phyloP scores from a whole-genome alignment of 1,140 invertebrate genomes.

The Dreissena polymorpha region DNA sequence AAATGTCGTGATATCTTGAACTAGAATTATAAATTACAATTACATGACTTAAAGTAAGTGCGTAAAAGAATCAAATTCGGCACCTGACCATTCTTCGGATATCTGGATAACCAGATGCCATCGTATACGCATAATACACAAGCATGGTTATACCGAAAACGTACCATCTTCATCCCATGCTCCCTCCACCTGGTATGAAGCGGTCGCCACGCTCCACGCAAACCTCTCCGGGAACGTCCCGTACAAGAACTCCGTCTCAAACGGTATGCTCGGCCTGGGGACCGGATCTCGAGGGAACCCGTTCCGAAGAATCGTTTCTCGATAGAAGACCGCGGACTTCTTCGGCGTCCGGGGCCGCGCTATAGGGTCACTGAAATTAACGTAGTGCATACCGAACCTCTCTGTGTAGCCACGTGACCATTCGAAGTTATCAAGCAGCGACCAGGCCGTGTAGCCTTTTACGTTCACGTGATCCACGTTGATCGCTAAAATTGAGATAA shows the following conservation, averaged over 20 bases:
- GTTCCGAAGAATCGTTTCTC: slow-evolving; percentile 54
- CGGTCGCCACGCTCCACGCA: slow-evolving; percentile 75
- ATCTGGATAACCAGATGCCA: too few species aligned
- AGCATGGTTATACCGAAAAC: neutral
- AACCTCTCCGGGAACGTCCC: slow-evolving; percentile 77
- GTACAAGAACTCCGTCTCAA: slow-evolving; percentile 64
- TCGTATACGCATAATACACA: too few species aligned
- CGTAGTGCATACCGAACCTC: slow-evolving; percentile 88
- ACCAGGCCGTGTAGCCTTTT: slow-evolving; percentile 87
- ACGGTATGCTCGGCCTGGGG: slow-evolving; percentile 29
- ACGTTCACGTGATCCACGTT: slow-evolving; percentile 85
- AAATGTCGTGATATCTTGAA: too few species aligned
- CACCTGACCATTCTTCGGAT: too few species aligned
- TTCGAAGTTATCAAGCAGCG: slow-evolving; percentile 90
- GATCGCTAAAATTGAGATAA: slow-evolving; percentile 61
- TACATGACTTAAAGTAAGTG: too few species aligned
- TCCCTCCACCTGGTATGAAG: slow-evolving; percentile 49
- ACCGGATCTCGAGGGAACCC: slow-evolving; percentile 59
- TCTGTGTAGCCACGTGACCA: slow-evolving; percentile 82
- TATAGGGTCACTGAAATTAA: slow-evolving; percentile 85
- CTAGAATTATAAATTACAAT: too few species aligned
- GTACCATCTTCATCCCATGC: slow-evolving; percentile 42
- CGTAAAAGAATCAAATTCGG: too few species aligned
- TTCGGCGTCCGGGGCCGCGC: slow-evolving; percentile 85
- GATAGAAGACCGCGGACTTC: slow-evolving; percentile 70